Base-by-base conservation (phyloP, 2,113 vertebrate species). In the Otis tarda region DNA sequence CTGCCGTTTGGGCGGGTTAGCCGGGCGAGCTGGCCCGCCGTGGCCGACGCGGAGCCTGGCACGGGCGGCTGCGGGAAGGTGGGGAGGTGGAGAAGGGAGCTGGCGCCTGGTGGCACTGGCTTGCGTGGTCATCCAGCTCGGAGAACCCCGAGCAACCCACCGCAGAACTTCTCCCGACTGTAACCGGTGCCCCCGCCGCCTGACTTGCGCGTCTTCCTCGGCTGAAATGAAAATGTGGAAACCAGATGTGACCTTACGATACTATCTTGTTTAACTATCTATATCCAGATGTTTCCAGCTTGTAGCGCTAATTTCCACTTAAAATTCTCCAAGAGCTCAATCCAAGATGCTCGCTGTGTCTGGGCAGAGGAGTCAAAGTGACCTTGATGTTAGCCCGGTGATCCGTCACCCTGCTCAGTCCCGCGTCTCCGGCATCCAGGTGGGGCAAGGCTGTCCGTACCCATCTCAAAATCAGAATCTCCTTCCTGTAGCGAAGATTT, bases 211-310 rank as follows among this genome's bases (percentile, higher is more conserved):
- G 15, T 15, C 56, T 75, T 21, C 60, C 14, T 61, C 47, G 67
- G 70, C 33, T 85, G 93, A 59, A 60, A 9, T 14, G 59, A 14
- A 60, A 95, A 95, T 88, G 88, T 96, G 96, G 90, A 60, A 64
- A 64, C 4, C 93, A 97, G 92, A 92, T 96, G 95, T 92, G 93
- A 94, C 88, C 95, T 2, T 31, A 55, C 1, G 12, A 2, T 63
- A 9, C 68, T 57, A 10, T 95, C 94, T 82, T 83, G 94, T 96
- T 96, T 81, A 83, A 90, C 95, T 85, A 28, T 84, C 83, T 82
- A 2, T 56, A 85, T 56, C 80, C 95, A 96, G 94, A 94, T 95
- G 95, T 93, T 94, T 89, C 79, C 60, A 93, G 90, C 91, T 90
- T 96, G 94, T 96, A 86, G 56, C 21, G 53, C 88, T 92, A n/a